Evolutionary conservation across 2,888 invertebrate genomes (phyloP), one percentile per base, ranked within the genome.

Genomic region (Agelastica alni): DNA sequence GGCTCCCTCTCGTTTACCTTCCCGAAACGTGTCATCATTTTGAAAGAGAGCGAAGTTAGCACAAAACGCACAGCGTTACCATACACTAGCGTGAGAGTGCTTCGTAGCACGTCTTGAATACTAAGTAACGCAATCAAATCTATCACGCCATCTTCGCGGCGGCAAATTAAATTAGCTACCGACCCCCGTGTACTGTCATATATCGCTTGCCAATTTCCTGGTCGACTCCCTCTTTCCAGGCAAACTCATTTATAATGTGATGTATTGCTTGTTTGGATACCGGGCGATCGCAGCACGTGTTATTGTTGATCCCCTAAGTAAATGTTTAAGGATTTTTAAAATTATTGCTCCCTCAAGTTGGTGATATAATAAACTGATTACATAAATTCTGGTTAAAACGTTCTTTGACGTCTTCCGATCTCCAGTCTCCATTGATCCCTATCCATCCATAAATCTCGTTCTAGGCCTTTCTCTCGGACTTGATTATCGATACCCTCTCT

Each of bases 151-250:
- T 64, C 67, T 49, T 26, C 39, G 64, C 56, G 60, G 60, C 48
- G 63, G 63, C 59, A 70, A 71, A 71, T 71, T 70, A 69, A 70
- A 70, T 71, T 71, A 70, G 65, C 65, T 64, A 65, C 65, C 62
- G 67, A 69, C 65, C 69, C 68, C 61, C n/a, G n/a, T n/a, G 56
- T 62, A 64, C 66, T 66, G 66, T 67, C 69, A 70, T 71, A 68
- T 70, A 71, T 70, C 68, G 69, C 69, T 69, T 70, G 69, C 69
- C 70, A 71, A 71, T 71, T 71, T 70, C 69, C 69, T 70, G 49
- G 45, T 46, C 46, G 49, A 58, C 49, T 62, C 56, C 46, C 60
- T 62, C 53, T 56, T 54, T 45, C 48, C 53, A 43, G 49, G 49
- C 55, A 43, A 52, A 51, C 54, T 48, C 62, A 56, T 56, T 61